Conservation (phyloP, 2,797 vertebrate species). For the Eupleurogrammus muticus region DNA sequence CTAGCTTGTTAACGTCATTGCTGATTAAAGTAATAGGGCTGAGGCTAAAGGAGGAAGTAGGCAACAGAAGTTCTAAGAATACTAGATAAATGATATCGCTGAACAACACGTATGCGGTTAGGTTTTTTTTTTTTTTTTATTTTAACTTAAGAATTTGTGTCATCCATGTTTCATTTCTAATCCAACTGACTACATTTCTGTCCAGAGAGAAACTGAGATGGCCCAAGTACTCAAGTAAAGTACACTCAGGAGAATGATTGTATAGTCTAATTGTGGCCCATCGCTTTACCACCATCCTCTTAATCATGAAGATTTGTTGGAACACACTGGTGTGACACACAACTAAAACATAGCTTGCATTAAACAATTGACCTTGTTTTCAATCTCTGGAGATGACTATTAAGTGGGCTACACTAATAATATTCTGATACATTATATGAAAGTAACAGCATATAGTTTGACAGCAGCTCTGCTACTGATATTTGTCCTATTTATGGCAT, state of each 20-base stretch:
- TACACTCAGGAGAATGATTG: slow-evolving; percentile 26
- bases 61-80: not conserved
- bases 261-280: slow-evolving; percentile 43
- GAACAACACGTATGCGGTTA: not conserved
- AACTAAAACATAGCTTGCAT: slow-evolving; percentile 56
- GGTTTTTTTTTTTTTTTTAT: not conserved
- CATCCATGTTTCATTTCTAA: slow-evolving; percentile 12
- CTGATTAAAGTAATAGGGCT: slow-evolving; percentile 10
- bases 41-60: not conserved
- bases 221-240: slow-evolving; percentile 54
- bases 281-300: slow-evolving; percentile 32
- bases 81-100: not conserved
- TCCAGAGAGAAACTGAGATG: slow-evolving; percentile 23
- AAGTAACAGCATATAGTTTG: slow-evolving; percentile 47
- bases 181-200: slow-evolving; percentile 25
- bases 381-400: slow-evolving; percentile 68
- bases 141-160: not conserved
- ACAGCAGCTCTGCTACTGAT: slow-evolving; percentile 43
- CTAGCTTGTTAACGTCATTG: slow-evolving; percentile 45
- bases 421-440: slow-evolving; percentile 62
- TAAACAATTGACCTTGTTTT: slow-evolving; percentile 77
- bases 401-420: slow-evolving; percentile 76
- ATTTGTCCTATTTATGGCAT: slow-evolving; percentile 64
- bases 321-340: slow-evolving; percentile 64
- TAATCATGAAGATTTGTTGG: slow-evolving; percentile 48